Evolutionary conservation across 64 coral and sea anemone genomes (phyloP), one percentile per base, ranked within the genome.

Genomic region (Montipora foliosa): DNA sequence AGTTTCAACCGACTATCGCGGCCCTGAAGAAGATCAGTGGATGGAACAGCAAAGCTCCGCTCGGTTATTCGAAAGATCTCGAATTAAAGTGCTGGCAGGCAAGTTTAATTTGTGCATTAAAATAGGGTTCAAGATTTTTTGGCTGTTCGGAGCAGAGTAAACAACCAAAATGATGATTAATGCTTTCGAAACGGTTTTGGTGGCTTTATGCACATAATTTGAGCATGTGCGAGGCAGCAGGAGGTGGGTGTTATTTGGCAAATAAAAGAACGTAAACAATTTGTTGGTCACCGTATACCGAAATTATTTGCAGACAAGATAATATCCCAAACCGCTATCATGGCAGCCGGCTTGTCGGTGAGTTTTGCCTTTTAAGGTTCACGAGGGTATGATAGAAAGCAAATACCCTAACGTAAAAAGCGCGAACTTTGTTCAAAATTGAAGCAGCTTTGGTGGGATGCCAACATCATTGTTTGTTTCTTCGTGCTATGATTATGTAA

Each of bases 51-150:
- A 99, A 84, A 94, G 92, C 44, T 94, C 95, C 4, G 95, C 98
- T 5, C 78, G 98, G 86, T 86, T 99, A 14, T 99, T 99, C 74
- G 98, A 99, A 87, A 91, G 95, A 90, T 99, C 98, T 50, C 92
- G 98, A 94, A 99, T 99, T 73, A 99, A 99, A 90, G 98, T 99
- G 5, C 94, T 99, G 44, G 92, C 95, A 96, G 98, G 98, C 96
- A 64, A 52, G 82, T 88, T 76, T 15, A 19, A 21, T 49, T 74
- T 71, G 83, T 74, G 50, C 8, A 55, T 17, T 52, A 14, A 47
- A 16, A 9, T 25, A 37, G 37, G 37, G 37, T 37, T 37, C 37
- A 37, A 37, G 37, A 37, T 37, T 37, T 37, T 37, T 37, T 37
- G 37, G 37, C 2, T 37, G 37, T 37, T 37, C 37, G 37, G 37